phyloP scores from a whole-genome alignment of 2,888 invertebrate species.

The Lordiphosa fenestrarum region DNA sequence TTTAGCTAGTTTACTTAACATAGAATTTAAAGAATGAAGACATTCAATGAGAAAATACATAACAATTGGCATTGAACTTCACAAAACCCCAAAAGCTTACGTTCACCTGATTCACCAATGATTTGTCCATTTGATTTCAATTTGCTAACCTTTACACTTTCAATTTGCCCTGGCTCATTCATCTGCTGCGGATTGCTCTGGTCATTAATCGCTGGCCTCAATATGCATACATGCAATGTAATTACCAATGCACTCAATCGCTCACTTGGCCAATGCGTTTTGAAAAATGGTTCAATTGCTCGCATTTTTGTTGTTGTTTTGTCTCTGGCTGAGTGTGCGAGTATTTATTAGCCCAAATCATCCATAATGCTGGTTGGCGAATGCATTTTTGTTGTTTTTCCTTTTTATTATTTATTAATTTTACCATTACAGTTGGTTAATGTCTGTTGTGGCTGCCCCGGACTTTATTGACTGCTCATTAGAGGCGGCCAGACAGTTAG shows the following conservation, averaged over 20 bases:
- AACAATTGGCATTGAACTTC: slow-evolving; percentile 6
- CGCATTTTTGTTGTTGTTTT: slow-evolving; percentile 31
- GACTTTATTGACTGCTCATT: slow-evolving; percentile 59
- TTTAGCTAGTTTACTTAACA: too few species aligned
- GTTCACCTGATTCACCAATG: slow-evolving; percentile 4
- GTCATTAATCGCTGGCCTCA: slow-evolving; percentile 12
- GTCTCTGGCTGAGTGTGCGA: slow-evolving; percentile 13
- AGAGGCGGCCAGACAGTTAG: slow-evolving; percentile 19
- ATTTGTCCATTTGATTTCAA: slow-evolving; percentile 9
- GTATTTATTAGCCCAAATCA: slow-evolving; percentile 63
- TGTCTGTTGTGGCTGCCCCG: slow-evolving; percentile 42
- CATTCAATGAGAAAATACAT: too few species aligned
- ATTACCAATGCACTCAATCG: slow-evolving; percentile 29
- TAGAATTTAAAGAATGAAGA: too few species aligned
- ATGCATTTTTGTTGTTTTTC: slow-evolving; percentile 39
- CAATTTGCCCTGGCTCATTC: neutral
- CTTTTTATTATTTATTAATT: too few species aligned
- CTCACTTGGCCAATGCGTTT: slow-evolving; percentile 54
- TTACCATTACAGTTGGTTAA: slow-evolving; percentile 42
- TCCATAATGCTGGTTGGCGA: slow-evolving; percentile 48
- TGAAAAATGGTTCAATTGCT: slow-evolving; percentile 57
- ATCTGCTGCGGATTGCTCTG: slow-evolving; percentile 1
- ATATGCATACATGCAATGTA: slow-evolving; percentile 19
- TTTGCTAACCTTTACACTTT: slow-evolving; percentile 7
- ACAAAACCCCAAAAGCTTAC: slow-evolving; percentile 4